Conservation (phyloP, 92 coral and sea anemone species). For the Muricea muricata region DNA sequence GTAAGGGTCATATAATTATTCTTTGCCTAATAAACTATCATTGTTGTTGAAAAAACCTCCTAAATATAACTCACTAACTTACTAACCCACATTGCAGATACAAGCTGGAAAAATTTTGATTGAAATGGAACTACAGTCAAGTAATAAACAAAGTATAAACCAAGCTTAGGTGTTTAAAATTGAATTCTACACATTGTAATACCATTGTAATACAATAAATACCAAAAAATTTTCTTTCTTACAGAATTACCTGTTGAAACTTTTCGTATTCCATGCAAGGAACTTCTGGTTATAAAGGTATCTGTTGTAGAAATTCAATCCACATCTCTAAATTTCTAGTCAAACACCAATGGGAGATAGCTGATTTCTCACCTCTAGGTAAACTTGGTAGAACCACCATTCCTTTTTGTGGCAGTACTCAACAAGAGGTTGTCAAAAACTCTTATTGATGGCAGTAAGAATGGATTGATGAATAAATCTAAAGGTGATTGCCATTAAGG, state of each 20-base stretch:
- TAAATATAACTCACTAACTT: no score
- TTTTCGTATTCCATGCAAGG: conserved; percentile 70
- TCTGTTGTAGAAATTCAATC: not conserved
- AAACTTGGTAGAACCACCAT: conserved; percentile 23
- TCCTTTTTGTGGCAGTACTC: not conserved
- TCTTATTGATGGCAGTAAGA: not conserved
- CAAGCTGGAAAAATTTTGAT: conserved; percentile 89
- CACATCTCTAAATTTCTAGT: no score
- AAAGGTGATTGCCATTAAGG: not conserved
- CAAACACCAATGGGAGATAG: not conserved
- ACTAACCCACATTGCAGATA: conserved; percentile 50
- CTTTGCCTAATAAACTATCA: no score
- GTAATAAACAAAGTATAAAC: conserved; percentile 51
- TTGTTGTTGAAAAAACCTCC: no score
- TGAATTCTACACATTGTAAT: no score
- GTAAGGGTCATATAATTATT: not conserved
- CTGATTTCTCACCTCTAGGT: not conserved
- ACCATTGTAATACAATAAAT: no score
- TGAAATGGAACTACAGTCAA: conserved; percentile 74
- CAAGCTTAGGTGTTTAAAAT: no score
- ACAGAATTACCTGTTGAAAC: conserved; percentile 12
- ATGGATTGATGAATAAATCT: not conserved
- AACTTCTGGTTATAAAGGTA: conserved; percentile 38
- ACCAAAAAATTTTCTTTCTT: conserved; percentile 1
- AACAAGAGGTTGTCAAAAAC: not conserved